phyloP scores from a whole-genome alignment of 1,140 invertebrate genomes.

The Popillia japonica region DNA sequence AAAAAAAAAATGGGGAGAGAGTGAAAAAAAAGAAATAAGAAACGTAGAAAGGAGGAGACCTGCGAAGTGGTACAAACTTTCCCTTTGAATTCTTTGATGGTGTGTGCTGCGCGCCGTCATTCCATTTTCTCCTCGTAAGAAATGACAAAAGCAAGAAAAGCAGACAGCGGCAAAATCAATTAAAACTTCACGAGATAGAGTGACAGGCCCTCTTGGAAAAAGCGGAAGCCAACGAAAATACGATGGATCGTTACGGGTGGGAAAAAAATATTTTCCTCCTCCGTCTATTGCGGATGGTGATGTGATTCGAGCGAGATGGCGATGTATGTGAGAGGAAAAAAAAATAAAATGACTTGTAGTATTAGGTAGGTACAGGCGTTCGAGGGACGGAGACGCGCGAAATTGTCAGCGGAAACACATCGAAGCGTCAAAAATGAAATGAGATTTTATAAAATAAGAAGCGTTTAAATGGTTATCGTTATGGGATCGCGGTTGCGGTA shows the following conservation, averaged over 20 bases:
- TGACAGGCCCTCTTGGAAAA: constrained; percentile 18
- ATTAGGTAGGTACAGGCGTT: not conserved
- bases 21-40: not conserved
- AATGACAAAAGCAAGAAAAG: constrained; percentile 25
- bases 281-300: not conserved
- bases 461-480: not conserved
- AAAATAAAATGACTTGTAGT: not conserved
- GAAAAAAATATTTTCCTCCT: constrained; percentile 20
- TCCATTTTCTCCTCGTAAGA: constrained; percentile 23
- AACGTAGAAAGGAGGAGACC: not conserved
- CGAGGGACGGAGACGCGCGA: not conserved
- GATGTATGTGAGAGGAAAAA: not conserved
- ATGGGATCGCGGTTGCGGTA: not conserved
- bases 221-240: constrained; percentile 9
- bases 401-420: not conserved
- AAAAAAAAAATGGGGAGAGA: not conserved
- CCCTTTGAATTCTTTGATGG: constrained; percentile 27
- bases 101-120: not conserved
- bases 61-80: constrained; percentile 25
- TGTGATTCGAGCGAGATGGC: not conserved
- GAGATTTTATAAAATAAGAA: not conserved
- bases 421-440: constrained; percentile 9
- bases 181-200: constrained; percentile 33
- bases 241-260: constrained; percentile 3
- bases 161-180: constrained; percentile 32